Evolutionary conservation across 2,797 vertebrate genomes (phyloP), one percentile per base, ranked within the genome.

Genomic region (Ispidina picta): DNA sequence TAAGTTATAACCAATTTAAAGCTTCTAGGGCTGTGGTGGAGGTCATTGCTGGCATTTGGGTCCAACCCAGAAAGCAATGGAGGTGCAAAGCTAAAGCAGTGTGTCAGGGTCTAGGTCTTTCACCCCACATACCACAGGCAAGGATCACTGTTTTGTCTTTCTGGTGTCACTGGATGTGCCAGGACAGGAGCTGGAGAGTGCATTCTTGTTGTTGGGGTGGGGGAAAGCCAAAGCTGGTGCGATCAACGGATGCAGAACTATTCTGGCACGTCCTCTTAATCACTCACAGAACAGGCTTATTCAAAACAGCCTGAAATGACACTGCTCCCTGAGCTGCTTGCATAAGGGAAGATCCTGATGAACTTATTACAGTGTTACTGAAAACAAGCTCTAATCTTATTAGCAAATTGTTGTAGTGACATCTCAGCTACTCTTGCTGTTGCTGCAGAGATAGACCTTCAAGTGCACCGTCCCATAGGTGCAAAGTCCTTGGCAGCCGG

Each of bases 261-360:
- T 62, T 62, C 59, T 25, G 70, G 73, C 80, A 41, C 2, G 29
- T 88, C 81, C 74, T 91, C 71, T 73, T 79, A 73, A 86, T 92
- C 90, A 9, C 94, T 91, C 51, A 90, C 86, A 92, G 95, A 95
- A 91, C 95, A 79, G 86, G 95, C 74, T 95, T 82, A 94, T 88
- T 35, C 93, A 23, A 88, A 94, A 94, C 88, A 94, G 25, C 91
- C 86, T 35, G 6, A 43, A 59, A 11, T 76, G 90, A 89, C 20
- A 62, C 76, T 78, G 86, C 85, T 91, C 77, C 89, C 80, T 0
- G 20, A 68, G 92, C 92, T 44, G 71, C 86, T 95, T 95, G 92
- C 93, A 88, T 95, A 95, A 95, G 93, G 83, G 83, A 8, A 79
- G 68, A 11, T 86, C 77, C 58, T 78, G 93, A 94, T 93, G 87